Conservation (phyloP, 2,888 invertebrate species). For the Aleiodes leptofemur region DNA sequence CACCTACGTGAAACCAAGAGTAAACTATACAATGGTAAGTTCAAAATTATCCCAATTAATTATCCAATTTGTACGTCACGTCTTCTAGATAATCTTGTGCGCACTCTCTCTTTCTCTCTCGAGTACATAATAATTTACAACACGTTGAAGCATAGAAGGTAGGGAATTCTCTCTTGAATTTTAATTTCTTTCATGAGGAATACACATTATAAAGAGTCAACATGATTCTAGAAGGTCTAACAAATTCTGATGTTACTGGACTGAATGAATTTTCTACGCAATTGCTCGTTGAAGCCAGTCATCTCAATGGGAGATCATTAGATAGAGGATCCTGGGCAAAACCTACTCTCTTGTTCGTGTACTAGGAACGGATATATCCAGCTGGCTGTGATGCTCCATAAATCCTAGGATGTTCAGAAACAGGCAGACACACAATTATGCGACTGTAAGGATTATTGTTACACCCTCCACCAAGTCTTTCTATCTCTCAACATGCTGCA, state of each 20-base stretch:
- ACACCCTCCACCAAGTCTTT: slow-evolving; percentile 51
- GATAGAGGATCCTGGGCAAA: slow-evolving; percentile 63
- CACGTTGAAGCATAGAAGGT: too few species aligned
- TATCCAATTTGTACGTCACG: too few species aligned
- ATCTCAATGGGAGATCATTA: slow-evolving; percentile 72
- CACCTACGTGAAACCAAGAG: slow-evolving; percentile 69
- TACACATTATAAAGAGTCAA: too few species aligned
- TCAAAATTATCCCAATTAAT: slow-evolving; percentile 11
- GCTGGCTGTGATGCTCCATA: slow-evolving; percentile 64
- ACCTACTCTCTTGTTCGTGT: slow-evolving; percentile 38
- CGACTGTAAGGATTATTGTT: slow-evolving; percentile 73
- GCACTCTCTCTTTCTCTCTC: too few species aligned
- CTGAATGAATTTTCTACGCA: slow-evolving; percentile 12
- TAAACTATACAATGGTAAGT: slow-evolving; percentile 70
- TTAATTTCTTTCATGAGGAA: too few species aligned
- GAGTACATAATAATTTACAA: too few species aligned
- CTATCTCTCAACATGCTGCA: slow-evolving; percentile 33
- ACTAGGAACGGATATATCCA: slow-evolving; percentile 8
- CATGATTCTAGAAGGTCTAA: neutral
- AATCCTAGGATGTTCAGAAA: slow-evolving; percentile 63
- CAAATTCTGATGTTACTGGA: slow-evolving; percentile 4
- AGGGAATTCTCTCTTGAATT: neutral
- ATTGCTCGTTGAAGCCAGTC: slow-evolving; percentile 52
- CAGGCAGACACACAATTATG: slow-evolving; percentile 71
- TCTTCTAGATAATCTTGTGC: too few species aligned